Evolutionary conservation across 1,140 invertebrate genomes (phyloP).

Genomic region (Physella acuta): DNA sequence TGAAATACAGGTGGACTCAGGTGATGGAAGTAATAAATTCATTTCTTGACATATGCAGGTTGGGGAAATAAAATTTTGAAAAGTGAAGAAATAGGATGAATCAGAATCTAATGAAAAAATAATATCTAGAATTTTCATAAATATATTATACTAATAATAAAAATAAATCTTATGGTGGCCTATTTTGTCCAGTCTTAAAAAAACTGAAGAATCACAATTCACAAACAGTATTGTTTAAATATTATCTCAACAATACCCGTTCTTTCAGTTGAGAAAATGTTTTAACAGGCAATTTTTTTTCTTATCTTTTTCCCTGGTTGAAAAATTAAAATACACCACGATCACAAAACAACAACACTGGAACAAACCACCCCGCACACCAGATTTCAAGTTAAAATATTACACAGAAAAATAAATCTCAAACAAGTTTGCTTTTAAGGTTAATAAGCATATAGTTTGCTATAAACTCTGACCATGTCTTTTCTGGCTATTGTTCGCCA

Average conservation of each 20-base stretch:
- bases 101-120: too few species aligned
- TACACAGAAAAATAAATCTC: conserved; percentile 11
- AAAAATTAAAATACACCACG: not conserved
- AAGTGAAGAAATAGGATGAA: too few species aligned
- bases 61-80: too few species aligned
- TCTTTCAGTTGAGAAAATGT: conserved; percentile 22
- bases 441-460: not conserved
- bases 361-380: conserved; percentile 14
- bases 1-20: conserved; percentile 16
- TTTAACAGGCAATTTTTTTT: conserved; percentile 4
- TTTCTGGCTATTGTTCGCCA: conserved; percentile 1
- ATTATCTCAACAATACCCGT: conserved; percentile 24
- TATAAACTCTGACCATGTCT: not conserved
- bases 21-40: conserved; percentile 19
- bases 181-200: too few species aligned
- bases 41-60: conserved; percentile 11
- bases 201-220: too few species aligned
- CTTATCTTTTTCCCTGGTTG: conserved; percentile 11
- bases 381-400: conserved; percentile 5
- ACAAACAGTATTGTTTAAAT: conserved; percentile 5
- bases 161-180: too few species aligned
- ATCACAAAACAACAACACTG: conserved; percentile 4
- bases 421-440: not conserved
- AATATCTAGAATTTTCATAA: too few species aligned
- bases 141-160: too few species aligned